Evolutionary conservation across 2,888 invertebrate genomes (phyloP).

Genomic region (Disparrhopalites patrizii): DNA sequence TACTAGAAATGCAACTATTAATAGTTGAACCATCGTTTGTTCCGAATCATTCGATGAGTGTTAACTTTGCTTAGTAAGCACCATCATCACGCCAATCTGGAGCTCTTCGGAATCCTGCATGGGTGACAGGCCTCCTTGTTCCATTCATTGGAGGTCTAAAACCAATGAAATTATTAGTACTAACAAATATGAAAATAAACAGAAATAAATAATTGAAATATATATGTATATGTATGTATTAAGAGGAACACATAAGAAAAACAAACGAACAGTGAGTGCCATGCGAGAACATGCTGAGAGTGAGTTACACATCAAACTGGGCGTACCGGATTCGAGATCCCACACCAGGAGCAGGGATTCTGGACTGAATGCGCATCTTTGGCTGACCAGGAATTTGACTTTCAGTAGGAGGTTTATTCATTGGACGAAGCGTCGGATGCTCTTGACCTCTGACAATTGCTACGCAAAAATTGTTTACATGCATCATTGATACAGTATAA

Average conservation of each 20-base stretch:
- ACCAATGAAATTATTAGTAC: neutral
- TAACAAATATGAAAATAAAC: neutral
- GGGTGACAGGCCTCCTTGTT: conserved; percentile 22
- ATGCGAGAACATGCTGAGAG: neutral
- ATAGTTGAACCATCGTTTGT: neutral
- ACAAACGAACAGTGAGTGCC: conserved; percentile 3
- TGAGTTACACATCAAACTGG: conserved; percentile 4
- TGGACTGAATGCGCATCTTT: conserved; percentile 24
- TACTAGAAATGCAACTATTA: neutral
- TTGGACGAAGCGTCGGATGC: conserved; percentile 1
- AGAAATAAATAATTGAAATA: neutral
- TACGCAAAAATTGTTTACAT: too few species aligned
- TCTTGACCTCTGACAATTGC: conserved; percentile 17
- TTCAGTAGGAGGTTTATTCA: conserved; percentile 13
- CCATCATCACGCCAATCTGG: conserved; percentile 23
- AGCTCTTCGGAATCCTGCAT: conserved; percentile 19
- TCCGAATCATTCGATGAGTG: neutral
- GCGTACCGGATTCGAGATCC: conserved; percentile 18
- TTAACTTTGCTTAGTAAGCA: conserved; percentile 21
- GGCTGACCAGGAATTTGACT: conserved; percentile 18
- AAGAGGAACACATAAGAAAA: neutral
- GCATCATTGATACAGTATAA: too few species aligned
- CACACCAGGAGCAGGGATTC: conserved; percentile 27
- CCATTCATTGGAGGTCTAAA: conserved; percentile 20
- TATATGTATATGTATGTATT: neutral